Evolutionary conservation across 2,797 vertebrate species (phyloP), one percentile per base, ranked within the genome.

Genomic region (Ptychobarbus kaznakovi): DNA sequence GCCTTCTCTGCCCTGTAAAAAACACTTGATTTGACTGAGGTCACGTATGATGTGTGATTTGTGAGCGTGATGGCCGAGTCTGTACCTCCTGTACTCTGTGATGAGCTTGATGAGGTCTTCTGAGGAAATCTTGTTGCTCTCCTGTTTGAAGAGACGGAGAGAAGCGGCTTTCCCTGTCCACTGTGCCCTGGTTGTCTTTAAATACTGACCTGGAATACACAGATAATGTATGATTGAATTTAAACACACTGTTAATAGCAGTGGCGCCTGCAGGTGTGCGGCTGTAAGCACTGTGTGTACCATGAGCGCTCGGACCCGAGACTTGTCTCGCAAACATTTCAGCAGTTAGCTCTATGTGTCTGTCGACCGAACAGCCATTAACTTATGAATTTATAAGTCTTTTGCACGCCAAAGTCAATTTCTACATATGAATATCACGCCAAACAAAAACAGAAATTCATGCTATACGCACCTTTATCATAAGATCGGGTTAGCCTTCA

Each of bases 101-200:
- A 98, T 95, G 81, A 98, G 93, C 91, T 98, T 99, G 78, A 99
- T 95, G 87, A 99, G 94, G 74, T 99, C 98, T 85, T 99, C 98
- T 4, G 96, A 95, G 89, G 97, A 97, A 93, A 99, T 97, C 92
- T 99, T 99, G 94, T 92, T 99, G 93, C 96, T 97, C 93, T 99
- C 98, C 93, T 99, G 98, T 90, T 98, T 97, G 93, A 98, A 99
- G 66, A 99, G 94, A 12, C n/a, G 97, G 97, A 16, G 98, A 99
- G 93, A 99, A 99, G 86, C 98, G 94, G 4, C 97, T 96, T 68
- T 99, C 98, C 93, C 97, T 95, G 93, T 99, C 98, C 93, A 99
- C 92, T 1, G 95, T 97, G 53, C 98, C 98, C 13, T 97, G 97
- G 94, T 96, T 99, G 92, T 99, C 98, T 89, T 98, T 99, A 94